phyloP scores from a whole-genome alignment of 2,888 invertebrate species.

The Polietes domitor region DNA sequence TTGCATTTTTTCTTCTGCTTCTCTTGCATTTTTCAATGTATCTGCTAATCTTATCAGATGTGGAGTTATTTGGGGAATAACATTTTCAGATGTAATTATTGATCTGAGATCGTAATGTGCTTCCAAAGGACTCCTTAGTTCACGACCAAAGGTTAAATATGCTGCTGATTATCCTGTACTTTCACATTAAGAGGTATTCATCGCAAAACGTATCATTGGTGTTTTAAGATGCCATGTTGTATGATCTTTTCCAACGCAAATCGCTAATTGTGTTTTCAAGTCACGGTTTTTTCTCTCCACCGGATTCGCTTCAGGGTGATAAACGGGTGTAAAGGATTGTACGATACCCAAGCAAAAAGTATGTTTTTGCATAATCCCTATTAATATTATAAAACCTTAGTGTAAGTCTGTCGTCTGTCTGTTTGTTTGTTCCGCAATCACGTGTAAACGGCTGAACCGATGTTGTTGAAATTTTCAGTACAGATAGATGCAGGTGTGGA shows the following conservation, averaged over 20 bases:
- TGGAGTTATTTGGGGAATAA: constrained; percentile 38
- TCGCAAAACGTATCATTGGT: constrained; percentile 75
- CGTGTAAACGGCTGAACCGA: too few species aligned
- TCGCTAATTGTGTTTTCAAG: constrained; percentile 25
- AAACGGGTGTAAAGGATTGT: constrained; percentile 69
- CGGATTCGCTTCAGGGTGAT: constrained; percentile 76
- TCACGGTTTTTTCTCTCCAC: constrained; percentile 68
- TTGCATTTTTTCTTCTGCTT: constrained; percentile 66
- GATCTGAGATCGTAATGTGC: constrained; percentile 69
- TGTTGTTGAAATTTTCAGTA: too few species aligned
- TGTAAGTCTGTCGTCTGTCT: too few species aligned
- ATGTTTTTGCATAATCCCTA: constrained; percentile 76
- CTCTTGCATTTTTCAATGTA: constrained; percentile 31
- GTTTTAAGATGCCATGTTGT: constrained; percentile 63
- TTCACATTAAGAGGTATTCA: constrained; percentile 73
- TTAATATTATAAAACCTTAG: too few species aligned
- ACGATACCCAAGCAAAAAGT: constrained; percentile 39
- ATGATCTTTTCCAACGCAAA: constrained; percentile 36
- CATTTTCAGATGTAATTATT: constrained; percentile 68
- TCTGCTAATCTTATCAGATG: constrained; percentile 27
- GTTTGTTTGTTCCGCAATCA: too few species aligned
- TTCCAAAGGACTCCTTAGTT: constrained; percentile 73
- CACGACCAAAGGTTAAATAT: constrained; percentile 74
- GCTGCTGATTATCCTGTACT: constrained; percentile 73
- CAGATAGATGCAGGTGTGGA: too few species aligned